These are phyloP conservation scores for Hesperia comma DNA, from an alignment of 2,888 invertebrate genomes.

Conservation along the genomic window DNA sequence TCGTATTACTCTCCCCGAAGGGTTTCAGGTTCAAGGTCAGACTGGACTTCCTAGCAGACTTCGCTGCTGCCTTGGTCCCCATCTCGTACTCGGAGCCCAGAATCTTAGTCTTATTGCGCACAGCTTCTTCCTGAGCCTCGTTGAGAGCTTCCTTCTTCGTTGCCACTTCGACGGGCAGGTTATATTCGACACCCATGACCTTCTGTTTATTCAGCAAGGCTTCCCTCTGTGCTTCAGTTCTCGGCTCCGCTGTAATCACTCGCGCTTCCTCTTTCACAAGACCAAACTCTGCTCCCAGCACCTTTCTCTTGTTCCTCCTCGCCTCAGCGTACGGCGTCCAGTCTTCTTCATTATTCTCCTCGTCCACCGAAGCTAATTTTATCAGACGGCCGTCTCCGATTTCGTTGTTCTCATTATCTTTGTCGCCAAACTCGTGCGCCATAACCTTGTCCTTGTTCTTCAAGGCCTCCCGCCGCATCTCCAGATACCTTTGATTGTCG, in stretches of 20 bases:
- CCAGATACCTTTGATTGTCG: slow-evolving; percentile 64
- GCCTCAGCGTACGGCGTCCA: slow-evolving; percentile 63
- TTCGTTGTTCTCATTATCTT: slow-evolving; percentile 63
- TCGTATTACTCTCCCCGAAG: slow-evolving; percentile 52
- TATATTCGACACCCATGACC: slow-evolving; percentile 85
- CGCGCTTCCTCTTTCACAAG: slow-evolving; percentile 46
- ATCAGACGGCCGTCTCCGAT: slow-evolving; percentile 49
- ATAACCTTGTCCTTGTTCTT: slow-evolving; percentile 81
- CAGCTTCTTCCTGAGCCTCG: slow-evolving; percentile 70
- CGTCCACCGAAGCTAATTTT: slow-evolving; percentile 54
- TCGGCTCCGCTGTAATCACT: slow-evolving; percentile 49
- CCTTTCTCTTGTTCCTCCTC: slow-evolving; percentile 66
- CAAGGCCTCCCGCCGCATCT: slow-evolving; percentile 71
- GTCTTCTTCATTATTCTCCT: slow-evolving; percentile 61
- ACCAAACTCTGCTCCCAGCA: slow-evolving; percentile 62
- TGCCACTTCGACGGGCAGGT: slow-evolving; percentile 59
- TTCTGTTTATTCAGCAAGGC: slow-evolving; percentile 85
- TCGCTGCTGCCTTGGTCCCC: slow-evolving; percentile 51
- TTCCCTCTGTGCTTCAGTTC: slow-evolving; percentile 81
- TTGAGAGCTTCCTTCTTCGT: slow-evolving; percentile 61
- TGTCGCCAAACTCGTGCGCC: slow-evolving; percentile 74
- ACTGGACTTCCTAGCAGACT: slow-evolving; percentile 58
- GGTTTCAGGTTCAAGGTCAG: slow-evolving; percentile 75
- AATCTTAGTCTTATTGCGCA: slow-evolving; percentile 62
- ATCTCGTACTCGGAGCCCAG: slow-evolving; percentile 57